Percentiles rank a stretch among this genome's conserved stretches.
Evolutionary conservation across 2,797 vertebrate species (phyloP).

Genomic region (Poeciliopsis infans): DNA sequence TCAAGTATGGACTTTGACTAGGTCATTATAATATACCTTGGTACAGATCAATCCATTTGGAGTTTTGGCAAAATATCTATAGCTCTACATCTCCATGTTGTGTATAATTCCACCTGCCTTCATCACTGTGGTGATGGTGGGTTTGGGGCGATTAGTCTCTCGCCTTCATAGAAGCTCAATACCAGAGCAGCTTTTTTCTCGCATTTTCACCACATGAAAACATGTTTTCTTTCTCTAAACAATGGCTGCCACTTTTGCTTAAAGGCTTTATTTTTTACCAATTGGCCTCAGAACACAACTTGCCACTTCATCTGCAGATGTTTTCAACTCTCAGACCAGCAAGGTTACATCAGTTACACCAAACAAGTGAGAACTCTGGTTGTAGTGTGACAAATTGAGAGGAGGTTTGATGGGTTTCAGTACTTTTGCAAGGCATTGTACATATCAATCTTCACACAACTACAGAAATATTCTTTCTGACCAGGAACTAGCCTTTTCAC

Average conservation of each 20-base stretch:
- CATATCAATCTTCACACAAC: constrained; percentile 60
- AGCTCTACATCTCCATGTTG: not conserved
- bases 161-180: not conserved
- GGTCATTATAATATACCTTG: not conserved
- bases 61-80: not conserved
- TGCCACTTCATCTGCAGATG: not conserved
- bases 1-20: not conserved
- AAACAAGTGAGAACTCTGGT: not conserved
- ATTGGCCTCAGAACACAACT: not conserved
- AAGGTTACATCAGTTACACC: not conserved
- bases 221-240: not conserved
- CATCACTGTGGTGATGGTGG: not conserved
- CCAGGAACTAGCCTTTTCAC: constrained; percentile 52
- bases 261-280: not conserved
- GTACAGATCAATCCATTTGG: not conserved
- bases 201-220: not conserved
- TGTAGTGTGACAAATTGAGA: not conserved
- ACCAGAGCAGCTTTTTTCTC: not conserved
- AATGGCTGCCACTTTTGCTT: not conserved
- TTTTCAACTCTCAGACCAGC: not conserved
- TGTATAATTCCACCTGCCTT: not conserved
- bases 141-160: not conserved
- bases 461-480: constrained; percentile 56
- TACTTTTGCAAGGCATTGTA: not conserved
- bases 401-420: not conserved